Evolutionary conservation across 2,888 invertebrate species (phyloP).

Genomic region (Gryllus longicercus): DNA sequence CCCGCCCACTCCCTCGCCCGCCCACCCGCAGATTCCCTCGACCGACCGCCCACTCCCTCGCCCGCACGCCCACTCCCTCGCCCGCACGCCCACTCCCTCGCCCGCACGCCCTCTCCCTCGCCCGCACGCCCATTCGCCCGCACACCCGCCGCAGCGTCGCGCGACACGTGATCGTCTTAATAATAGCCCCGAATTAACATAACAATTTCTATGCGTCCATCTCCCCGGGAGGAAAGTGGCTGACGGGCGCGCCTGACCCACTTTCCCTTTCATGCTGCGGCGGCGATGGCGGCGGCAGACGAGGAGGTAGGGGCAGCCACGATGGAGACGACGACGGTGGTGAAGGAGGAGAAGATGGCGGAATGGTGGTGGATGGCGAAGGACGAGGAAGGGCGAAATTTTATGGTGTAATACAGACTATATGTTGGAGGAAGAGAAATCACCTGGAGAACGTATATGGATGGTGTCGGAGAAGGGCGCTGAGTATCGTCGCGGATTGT

Average conservation of each 20-base stretch:
- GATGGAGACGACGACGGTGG: not conserved
- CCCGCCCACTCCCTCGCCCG: too few relatives aligned
- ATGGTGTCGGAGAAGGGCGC: too few relatives aligned
- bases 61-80: too few relatives aligned
- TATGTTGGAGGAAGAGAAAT: not conserved
- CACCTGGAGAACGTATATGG: not conserved
- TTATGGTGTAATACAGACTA: not conserved
- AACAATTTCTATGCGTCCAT: conserved; percentile 17
- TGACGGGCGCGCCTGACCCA: conserved; percentile 11
- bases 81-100: too few relatives aligned
- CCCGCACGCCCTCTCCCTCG: not conserved
- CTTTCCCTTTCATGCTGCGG: conserved; percentile 2
- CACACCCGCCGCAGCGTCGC: not conserved
- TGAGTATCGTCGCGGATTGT: too few relatives aligned
- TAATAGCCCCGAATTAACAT: conserved; percentile 1
- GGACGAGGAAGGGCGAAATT: not conserved
- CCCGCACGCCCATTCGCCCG: not conserved
- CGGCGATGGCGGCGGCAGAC: not conserved
- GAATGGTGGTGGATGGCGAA: not conserved
- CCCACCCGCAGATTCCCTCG: too few relatives aligned
- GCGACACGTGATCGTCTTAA: conserved; percentile 3
- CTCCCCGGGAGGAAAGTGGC: conserved; percentile 4
- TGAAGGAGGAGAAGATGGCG: not conserved
- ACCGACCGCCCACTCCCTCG: too few relatives aligned
- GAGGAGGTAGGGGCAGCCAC: not conserved